Evolutionary conservation across 2,797 vertebrate genomes (phyloP), one percentile per base, ranked within the genome.

Genomic region (Megalops cyprinoides): DNA sequence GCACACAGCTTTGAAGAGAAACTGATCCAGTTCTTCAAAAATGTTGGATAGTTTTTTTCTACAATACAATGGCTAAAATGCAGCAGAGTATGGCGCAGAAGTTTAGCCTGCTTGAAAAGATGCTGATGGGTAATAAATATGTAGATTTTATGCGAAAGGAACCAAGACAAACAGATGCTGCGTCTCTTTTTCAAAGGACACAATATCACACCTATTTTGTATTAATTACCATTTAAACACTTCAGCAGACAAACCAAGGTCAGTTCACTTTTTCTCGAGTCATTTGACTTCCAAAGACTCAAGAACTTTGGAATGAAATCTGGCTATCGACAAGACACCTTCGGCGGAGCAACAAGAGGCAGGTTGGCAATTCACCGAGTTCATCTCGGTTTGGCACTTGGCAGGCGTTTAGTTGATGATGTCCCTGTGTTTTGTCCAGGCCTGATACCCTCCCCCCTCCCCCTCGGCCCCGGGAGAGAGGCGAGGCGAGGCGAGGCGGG

Each of bases 91-190:
- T 4, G 44, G 25, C 14, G 65, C 37, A 42, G 42, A 42, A 42
- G n/a, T n/a, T 6, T 5, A 69, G 34, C 18, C n/a, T 65, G 60
- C 34, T 34, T 65, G 10, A 49, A 74, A 80, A 74, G 48, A 37
- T 60, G 79, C 49, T 75, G 74, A 34, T 65, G 34, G 73, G 74
- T 44, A 62, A 81, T 65, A 67, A 71, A 20, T 82, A 86, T 85
- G 83, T 48, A 86, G 82, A 87, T 86, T 83, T 78, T 55, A 88
- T 86, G 84, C 73, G 80, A 83, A 88, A 81, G 15, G 69, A 83
- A 82, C 74, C 62, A 71, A 79, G 53, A 75, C 74, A 82, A 80
- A 76, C 81, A 82, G 49, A 84, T 78, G 82, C 82, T 53, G 55
- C 79, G 81, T 53, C 48, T 37, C 4, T 12, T 67, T 51, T 46